phyloP scores from a whole-genome alignment of 1,140 invertebrate genomes.

The Hirudo medicinalis region DNA sequence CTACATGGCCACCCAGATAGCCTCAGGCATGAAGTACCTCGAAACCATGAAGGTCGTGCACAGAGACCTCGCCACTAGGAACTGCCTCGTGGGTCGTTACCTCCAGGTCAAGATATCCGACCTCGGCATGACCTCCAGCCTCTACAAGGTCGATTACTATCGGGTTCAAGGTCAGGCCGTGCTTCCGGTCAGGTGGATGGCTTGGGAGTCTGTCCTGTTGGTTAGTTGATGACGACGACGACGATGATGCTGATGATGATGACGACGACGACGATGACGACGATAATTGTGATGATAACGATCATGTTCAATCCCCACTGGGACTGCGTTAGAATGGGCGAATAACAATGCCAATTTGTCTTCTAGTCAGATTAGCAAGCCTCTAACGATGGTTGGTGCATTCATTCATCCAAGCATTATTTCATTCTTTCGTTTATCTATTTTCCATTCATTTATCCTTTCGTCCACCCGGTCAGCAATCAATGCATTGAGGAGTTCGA shows the following conservation, averaged over 20 bases:
- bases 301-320: neutral
- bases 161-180: conserved; percentile 64
- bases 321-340: neutral
- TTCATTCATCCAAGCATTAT: neutral
- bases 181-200: conserved; percentile 73
- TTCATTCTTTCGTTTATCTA: too few relatives aligned
- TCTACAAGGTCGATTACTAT: conserved; percentile 50
- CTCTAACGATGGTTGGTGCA: neutral
- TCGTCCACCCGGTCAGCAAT: neutral
- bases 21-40: conserved; percentile 75
- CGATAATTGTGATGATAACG: neutral
- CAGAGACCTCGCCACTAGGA: conserved; percentile 44
- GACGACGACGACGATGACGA: neutral
- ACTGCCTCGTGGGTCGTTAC: conserved; percentile 68
- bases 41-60: conserved; percentile 47
- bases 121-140: conserved; percentile 72
- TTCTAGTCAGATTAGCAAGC: neutral
- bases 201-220: conserved; percentile 63
- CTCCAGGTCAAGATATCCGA: conserved; percentile 79
- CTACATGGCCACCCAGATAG: conserved; percentile 68
- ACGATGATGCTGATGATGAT: neutral
- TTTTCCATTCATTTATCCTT: neutral
- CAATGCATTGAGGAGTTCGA: too few relatives aligned
- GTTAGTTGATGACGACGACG: neutral
- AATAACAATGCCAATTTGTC: conserved; percentile 9